Evolutionary conservation across 2,113 vertebrate genomes (phyloP), one percentile per base, ranked within the genome.

Genomic region (Myocastor coypus): DNA sequence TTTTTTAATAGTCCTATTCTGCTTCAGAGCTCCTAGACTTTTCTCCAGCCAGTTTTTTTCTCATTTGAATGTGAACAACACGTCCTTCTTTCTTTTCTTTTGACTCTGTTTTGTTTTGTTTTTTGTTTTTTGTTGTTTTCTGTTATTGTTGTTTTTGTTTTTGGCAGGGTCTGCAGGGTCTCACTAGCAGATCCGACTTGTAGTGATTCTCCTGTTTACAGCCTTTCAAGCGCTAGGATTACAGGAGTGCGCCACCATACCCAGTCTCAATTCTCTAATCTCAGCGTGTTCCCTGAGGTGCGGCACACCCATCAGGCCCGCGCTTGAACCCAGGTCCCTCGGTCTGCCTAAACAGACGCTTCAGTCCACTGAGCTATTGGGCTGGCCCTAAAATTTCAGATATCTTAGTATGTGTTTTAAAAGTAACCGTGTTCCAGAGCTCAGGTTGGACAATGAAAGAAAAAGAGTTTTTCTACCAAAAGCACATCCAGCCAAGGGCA

Each of bases 401-500:
- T 26, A 30, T 40, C 3, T 61, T 61, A 61, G 19, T 69, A 61
- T 77, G 55, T 77, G 28, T 94, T 93, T 83, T 16, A 86, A 88
- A 63, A 95, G 2, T 34, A 80, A 5, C 30, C 32, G 42, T 13
- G 8, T 90, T 81, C 71, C 83, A 94, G 88, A 95, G 66, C 13
- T 80, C 37, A 81, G 37, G 57, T 42, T 83, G 42, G 83, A 16
- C 59, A 84, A 32, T 82, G 75, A 93, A 75, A 94, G 83, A 95
- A 68, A n/a, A 78, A 83, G 20, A 75, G 82, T 8, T 91, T 95
- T 87, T 92, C 93, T 83, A 86, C 42, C 71, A 26, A 75, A 66
- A 83, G 52, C 26, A 24, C 61, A 55, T 34, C 30, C 92, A 22
- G 19, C 16, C 42, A 93, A 83, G 32, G 55, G 28, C 50, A 1